Evolutionary conservation across 2,113 vertebrate genomes (phyloP).

Genomic region (Coturnix japonica): DNA sequence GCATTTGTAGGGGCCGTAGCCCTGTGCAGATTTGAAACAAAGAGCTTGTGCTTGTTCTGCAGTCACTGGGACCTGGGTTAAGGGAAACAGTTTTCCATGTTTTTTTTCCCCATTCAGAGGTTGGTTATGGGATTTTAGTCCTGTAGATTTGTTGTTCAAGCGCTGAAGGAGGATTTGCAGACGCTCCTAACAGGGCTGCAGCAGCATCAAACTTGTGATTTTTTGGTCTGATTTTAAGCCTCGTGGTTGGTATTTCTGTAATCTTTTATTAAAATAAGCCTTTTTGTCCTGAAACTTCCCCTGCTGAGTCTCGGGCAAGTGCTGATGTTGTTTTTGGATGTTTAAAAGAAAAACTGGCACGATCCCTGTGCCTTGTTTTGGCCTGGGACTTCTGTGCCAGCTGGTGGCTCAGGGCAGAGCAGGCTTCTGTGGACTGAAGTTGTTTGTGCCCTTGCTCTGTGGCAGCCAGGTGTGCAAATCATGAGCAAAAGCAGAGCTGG

Average conservation of each 20-base stretch:
- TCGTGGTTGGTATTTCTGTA: background rate
- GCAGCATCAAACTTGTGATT: background rate
- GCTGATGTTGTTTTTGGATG: background rate
- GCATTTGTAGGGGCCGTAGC: background rate
- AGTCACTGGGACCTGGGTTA: background rate
- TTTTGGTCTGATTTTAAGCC: background rate
- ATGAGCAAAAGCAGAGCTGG: fast-evolving
- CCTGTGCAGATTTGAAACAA: conserved; percentile 14
- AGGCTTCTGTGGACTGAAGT: background rate
- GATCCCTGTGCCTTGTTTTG: background rate
- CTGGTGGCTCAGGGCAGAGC: background rate
- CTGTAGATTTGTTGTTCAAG: background rate
- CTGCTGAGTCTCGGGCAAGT: background rate
- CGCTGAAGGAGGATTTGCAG: background rate
- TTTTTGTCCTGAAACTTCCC: background rate
- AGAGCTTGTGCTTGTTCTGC: background rate
- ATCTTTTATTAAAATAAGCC: background rate
- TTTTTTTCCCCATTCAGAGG: background rate
- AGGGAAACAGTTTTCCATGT: background rate
- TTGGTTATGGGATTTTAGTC: background rate
- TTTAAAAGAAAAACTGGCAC: background rate
- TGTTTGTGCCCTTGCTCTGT: background rate
- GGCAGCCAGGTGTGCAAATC: background rate
- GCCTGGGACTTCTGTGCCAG: background rate
- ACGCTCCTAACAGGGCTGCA: background rate